Evolutionary conservation across 2,113 vertebrate genomes (phyloP), one percentile per base, ranked within the genome.

Genomic region (Harpagus bidentatus): DNA sequence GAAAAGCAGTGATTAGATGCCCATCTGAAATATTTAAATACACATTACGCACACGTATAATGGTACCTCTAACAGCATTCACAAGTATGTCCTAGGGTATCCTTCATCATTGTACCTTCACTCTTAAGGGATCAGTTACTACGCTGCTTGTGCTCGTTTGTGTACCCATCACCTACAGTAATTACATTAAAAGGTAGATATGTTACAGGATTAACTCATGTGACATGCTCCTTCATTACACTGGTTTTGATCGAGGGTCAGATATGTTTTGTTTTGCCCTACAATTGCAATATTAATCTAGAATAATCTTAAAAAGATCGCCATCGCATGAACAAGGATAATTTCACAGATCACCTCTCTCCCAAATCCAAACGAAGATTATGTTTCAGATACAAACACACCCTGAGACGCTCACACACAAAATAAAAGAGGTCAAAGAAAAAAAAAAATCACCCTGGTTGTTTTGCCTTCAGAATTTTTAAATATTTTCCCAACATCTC

Each of bases 401-500:
- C 34, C 67, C 82, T n/a, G 52, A 83, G 78, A 80, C 8, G 17
- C 38, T 93, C 94, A 96, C 95, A 94, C 25, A 97, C 98, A 98
- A 98, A 95, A 97, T 97, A 98, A 98, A 98, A 98, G 96, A 97
- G 98, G 98, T 99, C 98, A 98, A 97, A 92, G 86, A 50, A 55
- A 92, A 93, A 63, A 42, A 45, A 96, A 94, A 92, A 97, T 90
- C 97, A 98, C 92, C 86, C 98, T 93, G 59, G 90, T 98, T 98
- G 97, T 98, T 98, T 98, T 97, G 97, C 97, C 97, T 95, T 98
- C 95, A 97, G 98, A 98, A 97, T 98, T 98, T 95, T 93, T 87
- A 98, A 98, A 98, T 97, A 98, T 97, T 98, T 98, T 97, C 97
- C 97, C 97, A 99, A 99, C 98, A 98, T 99, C 98, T 97, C 99